These are phyloP conservation scores for Diarsia brunnea DNA, from an alignment of 2,888 invertebrate species.

Conservation along the genomic window DNA sequence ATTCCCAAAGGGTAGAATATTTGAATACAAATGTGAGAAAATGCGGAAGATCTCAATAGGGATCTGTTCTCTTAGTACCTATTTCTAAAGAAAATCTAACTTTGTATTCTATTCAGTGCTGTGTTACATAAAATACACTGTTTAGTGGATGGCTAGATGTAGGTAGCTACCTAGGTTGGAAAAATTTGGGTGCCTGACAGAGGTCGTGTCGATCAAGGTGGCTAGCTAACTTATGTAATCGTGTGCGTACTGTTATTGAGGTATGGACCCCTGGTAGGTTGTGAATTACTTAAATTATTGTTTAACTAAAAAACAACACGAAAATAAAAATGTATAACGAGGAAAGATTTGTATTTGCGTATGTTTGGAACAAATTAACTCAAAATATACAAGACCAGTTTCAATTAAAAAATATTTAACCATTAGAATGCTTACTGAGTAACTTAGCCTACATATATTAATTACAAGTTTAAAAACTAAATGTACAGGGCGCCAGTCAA, in stretches of 20 bases:
- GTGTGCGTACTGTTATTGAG: slow-evolving; percentile 17
- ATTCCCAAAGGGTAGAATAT: slow-evolving; percentile 72
- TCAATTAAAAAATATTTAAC: too few relatives aligned
- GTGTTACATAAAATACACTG: slow-evolving; percentile 54
- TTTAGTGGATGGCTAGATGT: slow-evolving; percentile 49
- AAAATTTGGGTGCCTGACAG: slow-evolving; percentile 26
- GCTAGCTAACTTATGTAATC: slow-evolving; percentile 39
- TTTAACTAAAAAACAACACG: background rate
- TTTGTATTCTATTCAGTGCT: slow-evolving; percentile 58
- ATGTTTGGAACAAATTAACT: too few relatives aligned
- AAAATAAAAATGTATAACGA: background rate
- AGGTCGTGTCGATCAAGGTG: slow-evolving; percentile 23
- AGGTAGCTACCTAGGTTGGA: background rate
- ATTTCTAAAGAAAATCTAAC: slow-evolving; percentile 55
- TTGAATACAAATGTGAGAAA: slow-evolving; percentile 77
- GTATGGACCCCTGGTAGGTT: slow-evolving; percentile 38
- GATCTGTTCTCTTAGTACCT: slow-evolving; percentile 55
- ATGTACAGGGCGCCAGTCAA: too few relatives aligned
- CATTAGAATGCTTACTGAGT: too few relatives aligned
- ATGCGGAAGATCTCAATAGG: slow-evolving; percentile 70
- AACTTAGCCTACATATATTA: too few relatives aligned
- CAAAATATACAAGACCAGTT: too few relatives aligned
- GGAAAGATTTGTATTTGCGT: too few relatives aligned
- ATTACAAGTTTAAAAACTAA: too few relatives aligned
- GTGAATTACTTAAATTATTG: background rate